Percentiles rank a stretch among this genome's conserved stretches.
Evolutionary conservation across 64 coral and sea anemone genomes (phyloP).

Genomic region (Anthopleura sola): DNA sequence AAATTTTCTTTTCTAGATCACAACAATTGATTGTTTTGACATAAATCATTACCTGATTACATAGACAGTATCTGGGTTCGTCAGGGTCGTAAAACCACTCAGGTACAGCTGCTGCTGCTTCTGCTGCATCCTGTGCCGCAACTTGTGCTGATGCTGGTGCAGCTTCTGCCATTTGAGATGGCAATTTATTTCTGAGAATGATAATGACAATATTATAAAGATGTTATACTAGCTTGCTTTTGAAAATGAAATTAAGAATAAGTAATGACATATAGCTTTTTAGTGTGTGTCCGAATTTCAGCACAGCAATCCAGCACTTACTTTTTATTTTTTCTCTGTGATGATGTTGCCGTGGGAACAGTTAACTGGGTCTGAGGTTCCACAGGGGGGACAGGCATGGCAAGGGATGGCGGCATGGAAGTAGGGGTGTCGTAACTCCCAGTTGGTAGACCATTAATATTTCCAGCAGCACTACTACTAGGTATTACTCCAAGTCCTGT

Average conservation of each 20-base stretch:
- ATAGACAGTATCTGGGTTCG: constrained; percentile 93
- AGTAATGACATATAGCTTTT: no score
- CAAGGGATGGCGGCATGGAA: constrained; percentile 31
- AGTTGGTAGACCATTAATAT: constrained; percentile 62
- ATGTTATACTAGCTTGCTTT: neutral
- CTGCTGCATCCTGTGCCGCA: constrained; percentile 71
- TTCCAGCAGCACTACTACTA: constrained; percentile 34
- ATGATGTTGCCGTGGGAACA: constrained; percentile 72
- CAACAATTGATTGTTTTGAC: neutral
- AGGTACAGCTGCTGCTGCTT: constrained; percentile 72
- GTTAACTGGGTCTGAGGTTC: constrained; percentile 71
- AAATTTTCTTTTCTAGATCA: no score
- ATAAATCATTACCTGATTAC: constrained; percentile 76
- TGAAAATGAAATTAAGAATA: no score
- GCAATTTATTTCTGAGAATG: constrained; percentile 44
- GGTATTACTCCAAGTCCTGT: constrained; percentile 6
- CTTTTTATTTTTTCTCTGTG: constrained; percentile 77
- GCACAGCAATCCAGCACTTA: neutral
- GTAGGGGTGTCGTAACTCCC: constrained; percentile 47
- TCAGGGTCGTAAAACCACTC: constrained; percentile 97
- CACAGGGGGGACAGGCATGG: constrained; percentile 63
- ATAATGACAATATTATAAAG: neutral
- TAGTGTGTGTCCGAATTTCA: no score
- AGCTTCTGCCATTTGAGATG: constrained; percentile 43
- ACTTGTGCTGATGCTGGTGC: constrained; percentile 74